Evolutionary conservation across 2,888 invertebrate species (phyloP), one percentile per base, ranked within the genome.

Genomic region (Leptinotarsa tumamoca): DNA sequence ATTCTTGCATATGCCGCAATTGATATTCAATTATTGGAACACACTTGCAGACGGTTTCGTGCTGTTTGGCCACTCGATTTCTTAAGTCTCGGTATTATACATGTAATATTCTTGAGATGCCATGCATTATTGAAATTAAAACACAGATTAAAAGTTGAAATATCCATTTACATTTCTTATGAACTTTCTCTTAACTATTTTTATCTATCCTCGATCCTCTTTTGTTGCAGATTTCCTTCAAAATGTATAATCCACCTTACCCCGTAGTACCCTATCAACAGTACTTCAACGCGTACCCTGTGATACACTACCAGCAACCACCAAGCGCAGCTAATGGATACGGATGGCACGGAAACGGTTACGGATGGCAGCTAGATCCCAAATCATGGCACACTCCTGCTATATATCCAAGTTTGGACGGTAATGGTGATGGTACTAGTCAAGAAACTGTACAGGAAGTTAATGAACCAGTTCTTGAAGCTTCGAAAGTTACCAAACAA

Each of bases 321-420:
- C 88, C 88, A 1, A 82, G 87, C 77, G 87, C 88, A 4, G 79
- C 84, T 50, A 88, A 89, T 74, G 88, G 88, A 27, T 89, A 89
- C 77, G 89, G 89, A 10, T 89, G 89, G 89, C 87, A 87, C 75
- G 89, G 89, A 21, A 87, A 88, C 78, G 89, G 89, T 4, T 88
- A 87, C 72, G 89, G 89, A 33, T 89, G 88, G 88, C 88, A 88
- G 80, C 78, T 87, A 7, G 88, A 89, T 80, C 87, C 88, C 7
- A 84, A 85, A 50, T 79, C 85, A 68, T 88, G 88, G 88, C 84
- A 85, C 7, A 84, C 83, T 4, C 82, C 86, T 1, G 83, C 85
- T 13, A 67, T 84, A 17, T 83, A 84, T 74, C 85, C 85, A 5
- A 80, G 74, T 69, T 61, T 84, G 50, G 77, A 82, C 33, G 82